These are phyloP conservation scores for Anarhynchus alexandrinus DNA, from an alignment of 2,113 vertebrate species.

Conservation along the genomic window DNA sequence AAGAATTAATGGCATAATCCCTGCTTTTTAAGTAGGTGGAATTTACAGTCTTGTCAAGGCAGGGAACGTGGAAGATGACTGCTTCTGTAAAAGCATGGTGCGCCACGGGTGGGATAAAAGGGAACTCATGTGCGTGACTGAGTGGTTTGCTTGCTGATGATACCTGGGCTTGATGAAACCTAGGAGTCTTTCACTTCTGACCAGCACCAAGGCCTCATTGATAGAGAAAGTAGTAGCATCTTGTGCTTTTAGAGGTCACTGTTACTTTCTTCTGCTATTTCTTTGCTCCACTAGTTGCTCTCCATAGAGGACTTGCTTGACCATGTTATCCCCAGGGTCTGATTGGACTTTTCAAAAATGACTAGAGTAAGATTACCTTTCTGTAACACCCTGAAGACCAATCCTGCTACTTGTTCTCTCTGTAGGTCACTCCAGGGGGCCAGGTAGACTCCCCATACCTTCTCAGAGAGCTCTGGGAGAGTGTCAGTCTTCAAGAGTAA, in stretches of 20 bases:
- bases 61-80: rapidly evolving
- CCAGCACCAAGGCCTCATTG: not conserved
- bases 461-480: not conserved
- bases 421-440: not conserved
- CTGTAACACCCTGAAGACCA: not conserved
- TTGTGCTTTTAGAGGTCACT: not conserved
- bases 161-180: not conserved
- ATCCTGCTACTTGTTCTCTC: not conserved
- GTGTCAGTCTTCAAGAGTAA: not conserved
- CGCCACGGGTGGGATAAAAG: not conserved
- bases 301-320: not conserved
- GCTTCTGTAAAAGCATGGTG: not conserved
- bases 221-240: not conserved
- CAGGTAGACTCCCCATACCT: not conserved
- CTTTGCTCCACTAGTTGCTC: not conserved
- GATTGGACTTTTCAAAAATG: not conserved
- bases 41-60: not conserved
- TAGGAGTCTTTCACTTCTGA: not conserved
- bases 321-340: not conserved
- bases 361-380: not conserved
- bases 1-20: not conserved
- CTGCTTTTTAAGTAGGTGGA: not conserved
- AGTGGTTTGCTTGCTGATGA: not conserved
- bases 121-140: rapidly evolving
- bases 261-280: not conserved